Base-by-base conservation (phyloP, 2,797 vertebrate genomes). In the Spinus olivaceus region DNA sequence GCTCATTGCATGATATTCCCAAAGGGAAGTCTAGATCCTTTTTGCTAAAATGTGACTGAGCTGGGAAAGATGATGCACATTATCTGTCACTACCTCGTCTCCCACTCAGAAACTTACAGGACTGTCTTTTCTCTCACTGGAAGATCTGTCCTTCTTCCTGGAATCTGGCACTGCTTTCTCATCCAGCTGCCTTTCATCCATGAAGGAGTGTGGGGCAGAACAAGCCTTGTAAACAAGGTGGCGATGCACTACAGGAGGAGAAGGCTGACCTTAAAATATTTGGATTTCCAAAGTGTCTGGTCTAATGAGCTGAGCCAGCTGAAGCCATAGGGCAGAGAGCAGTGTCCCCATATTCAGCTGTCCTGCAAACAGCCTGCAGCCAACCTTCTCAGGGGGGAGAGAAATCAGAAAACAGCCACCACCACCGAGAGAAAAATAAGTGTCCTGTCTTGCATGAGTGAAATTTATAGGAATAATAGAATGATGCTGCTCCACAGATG, bases 151-250 rank as follows among this genome's bases (percentile, higher is more conserved):
- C 78, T 46, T 88, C 56, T 69, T 85, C 61, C 91, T 72, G 65
- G 71, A 95, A 78, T 92, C 42, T 78, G 72, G 53, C 74, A 44
- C 46, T 80, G 46, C 54, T 95, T 81, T 60, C 50, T 78, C 65
- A 69, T 72, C 23, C 81, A 76, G 72, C 65, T 96, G 91, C 81
- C 79, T 93, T 90, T 37, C 59, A 53, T 91, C 81, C 66, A 12
- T 8, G 3, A 19, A 61, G 49, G 84, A 93, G 69, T 21, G 30
- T 66, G 69, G 81, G 76, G 61, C 57, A 90, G 84, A 90, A 51
- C 24, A 78, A 72, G 47, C 81, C 65, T 90, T 88, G 69, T 93
- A 96, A 95, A 92, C n/a, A 86, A 86, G 81, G 54, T 65, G 23
- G 35, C 88, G 92, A 81, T 89, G 59, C 28, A 35, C 65, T 89